A percentile compares a stretch with the other conserved stretches of the same genome.
Evolutionary conservation across 2,888 invertebrate genomes (phyloP).

Genomic region (Andrena dorsata): DNA sequence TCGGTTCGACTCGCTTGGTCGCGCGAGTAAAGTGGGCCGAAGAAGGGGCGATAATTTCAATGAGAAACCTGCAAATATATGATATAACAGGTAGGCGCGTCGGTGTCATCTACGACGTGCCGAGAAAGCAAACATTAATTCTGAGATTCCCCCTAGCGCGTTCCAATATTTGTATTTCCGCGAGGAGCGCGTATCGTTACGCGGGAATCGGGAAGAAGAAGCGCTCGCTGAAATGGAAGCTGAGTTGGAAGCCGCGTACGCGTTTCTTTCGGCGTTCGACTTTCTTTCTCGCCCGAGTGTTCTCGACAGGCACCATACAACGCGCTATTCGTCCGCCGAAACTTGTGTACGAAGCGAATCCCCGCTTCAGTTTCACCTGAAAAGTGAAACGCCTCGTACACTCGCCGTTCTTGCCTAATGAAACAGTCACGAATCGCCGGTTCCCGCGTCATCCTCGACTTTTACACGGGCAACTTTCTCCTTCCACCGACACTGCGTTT

Average conservation of each 20-base stretch:
- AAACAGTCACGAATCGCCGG: background rate
- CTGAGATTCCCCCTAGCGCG: conserved; percentile 39
- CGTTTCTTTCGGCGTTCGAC: background rate
- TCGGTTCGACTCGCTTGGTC: conserved; percentile 9
- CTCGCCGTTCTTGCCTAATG: background rate
- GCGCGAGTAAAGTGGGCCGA: conserved; percentile 38
- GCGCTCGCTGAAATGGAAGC: conserved; percentile 46
- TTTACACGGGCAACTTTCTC: conserved; percentile 21
- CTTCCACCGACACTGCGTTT: background rate
- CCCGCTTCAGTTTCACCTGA: background rate
- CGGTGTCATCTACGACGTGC: conserved; percentile 44
- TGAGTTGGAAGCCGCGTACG: background rate
- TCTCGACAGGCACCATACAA: no score
- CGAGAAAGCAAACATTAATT: conserved; percentile 58
- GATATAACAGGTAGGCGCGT: conserved; percentile 39
- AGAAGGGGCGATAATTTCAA: conserved; percentile 56
- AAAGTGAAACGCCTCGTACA: background rate
- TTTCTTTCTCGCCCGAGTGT: background rate
- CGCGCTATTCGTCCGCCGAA: background rate
- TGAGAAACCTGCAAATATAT: conserved; percentile 44
- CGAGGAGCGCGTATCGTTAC: conserved; percentile 67
- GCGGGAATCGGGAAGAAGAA: conserved; percentile 65
- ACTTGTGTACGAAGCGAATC: background rate
- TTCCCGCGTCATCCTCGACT: background rate
- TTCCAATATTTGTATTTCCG: conserved; percentile 68